A percentile compares a stretch with the other conserved stretches of the same genome.
Evolutionary conservation across 2,797 vertebrate genomes (phyloP).

Genomic region (Tinamus major): DNA sequence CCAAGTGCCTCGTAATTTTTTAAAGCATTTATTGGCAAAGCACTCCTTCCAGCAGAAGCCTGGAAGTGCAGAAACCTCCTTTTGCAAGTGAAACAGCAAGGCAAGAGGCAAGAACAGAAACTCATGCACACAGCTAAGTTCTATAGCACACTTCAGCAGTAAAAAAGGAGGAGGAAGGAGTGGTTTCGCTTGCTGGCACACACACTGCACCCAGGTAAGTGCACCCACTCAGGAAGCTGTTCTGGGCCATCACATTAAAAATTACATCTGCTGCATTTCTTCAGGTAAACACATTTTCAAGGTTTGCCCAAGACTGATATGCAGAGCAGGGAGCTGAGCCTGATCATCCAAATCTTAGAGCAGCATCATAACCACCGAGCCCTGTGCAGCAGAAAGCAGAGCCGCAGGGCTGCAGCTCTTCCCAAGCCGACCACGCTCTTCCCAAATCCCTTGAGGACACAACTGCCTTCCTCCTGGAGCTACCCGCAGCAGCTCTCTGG

Average conservation of each 20-base stretch:
- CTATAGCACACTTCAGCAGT: background rate
- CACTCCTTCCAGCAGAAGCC: background rate
- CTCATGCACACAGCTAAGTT: background rate
- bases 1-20: background rate
- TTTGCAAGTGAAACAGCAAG: background rate
- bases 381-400: background rate
- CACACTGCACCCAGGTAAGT: background rate
- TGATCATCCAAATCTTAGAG: background rate
- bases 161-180: background rate
- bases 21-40: background rate
- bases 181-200: no score
- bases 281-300: no score
- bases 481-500: background rate
- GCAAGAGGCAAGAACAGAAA: background rate
- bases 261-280: background rate
- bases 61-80: background rate
- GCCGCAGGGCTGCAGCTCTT: background rate
- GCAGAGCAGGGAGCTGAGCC: background rate
- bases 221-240: background rate
- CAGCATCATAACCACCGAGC: background rate
- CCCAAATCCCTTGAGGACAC: background rate
- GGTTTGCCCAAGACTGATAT: background rate
- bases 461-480: background rate
- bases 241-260: background rate
- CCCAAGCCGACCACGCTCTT: no score